Base-by-base conservation (phyloP, 2,888 invertebrate species). In the Apomyelois bistriatella region DNA sequence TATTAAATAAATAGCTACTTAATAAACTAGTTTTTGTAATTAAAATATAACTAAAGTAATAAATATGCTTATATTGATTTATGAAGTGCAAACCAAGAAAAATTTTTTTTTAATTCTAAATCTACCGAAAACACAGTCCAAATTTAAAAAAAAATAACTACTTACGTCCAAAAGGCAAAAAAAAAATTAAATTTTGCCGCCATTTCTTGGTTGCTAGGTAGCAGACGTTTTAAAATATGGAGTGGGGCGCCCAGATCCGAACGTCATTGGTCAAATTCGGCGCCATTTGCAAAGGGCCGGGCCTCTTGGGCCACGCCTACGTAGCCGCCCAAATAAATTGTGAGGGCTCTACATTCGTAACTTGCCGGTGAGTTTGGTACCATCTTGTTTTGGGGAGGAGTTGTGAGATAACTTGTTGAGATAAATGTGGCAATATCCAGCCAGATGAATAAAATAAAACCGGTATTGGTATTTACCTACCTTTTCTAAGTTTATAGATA, bases 231-330 rank as follows among this genome's bases (percentile, higher is more conserved):
- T 72, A 56, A 69, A 74, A 74, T 70, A 72, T 69, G 22, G 22
- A 22, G 22, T 22, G 22, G 22, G 22, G 5, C 5, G 22, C 22
- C 22, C 22, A 22, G 22, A 71, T 74, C 63, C 66, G 68, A 65
- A 69, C 70, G 60, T 66, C 66, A 88, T 88, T 89, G 88, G 88
- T 72, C 54, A 79, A 79, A 73, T 82, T 81, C 74, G 81, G 75
- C 89, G 89, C 89, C 89, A 90, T 90, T 89, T 88, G 85, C 71
- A 84, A 86, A 84, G 83, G 88, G 85, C 76, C 70, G 82, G 70
- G 62, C 76, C 59, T 58, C 56, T 53, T 60, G 59, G 53, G 80
- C 84, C 76, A 75, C 89, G 84, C 88, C 89, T 66, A 74, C 76
- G 55, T 62, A 60, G 54, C 62, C 69, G 59, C 76, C 74, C 63